These are phyloP conservation scores for Acanthoscelides obtectus DNA, from an alignment of 2,888 invertebrate species.

Conservation along the genomic window DNA sequence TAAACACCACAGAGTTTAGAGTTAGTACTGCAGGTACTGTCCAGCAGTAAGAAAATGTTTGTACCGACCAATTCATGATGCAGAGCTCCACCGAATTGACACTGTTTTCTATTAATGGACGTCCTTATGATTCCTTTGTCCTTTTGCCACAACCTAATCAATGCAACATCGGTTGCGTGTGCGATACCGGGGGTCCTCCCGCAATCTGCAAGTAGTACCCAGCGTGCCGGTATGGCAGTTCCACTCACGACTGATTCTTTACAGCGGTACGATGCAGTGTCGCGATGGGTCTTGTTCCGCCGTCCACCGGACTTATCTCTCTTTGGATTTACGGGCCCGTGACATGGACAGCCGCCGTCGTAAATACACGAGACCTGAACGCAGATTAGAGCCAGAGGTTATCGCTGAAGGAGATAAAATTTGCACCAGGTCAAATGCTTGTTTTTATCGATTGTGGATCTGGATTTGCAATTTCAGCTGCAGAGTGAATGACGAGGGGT, in stretches of 20 bases:
- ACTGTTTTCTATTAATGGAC: too few species aligned
- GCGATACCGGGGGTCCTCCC: not conserved
- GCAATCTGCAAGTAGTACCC: too few species aligned
- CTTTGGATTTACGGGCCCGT: not conserved
- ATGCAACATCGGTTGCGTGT: not conserved
- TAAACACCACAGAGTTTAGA: too few species aligned
- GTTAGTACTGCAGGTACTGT: too few species aligned
- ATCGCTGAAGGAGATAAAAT: not conserved
- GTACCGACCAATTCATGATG: too few species aligned
- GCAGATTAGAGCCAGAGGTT: not conserved
- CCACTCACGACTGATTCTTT: slow-evolving; percentile 10
- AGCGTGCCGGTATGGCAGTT: not conserved
- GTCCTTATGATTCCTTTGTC: too few species aligned
- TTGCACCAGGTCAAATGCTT: not conserved
- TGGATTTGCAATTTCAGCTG: not conserved
- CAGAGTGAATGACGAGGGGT: too few species aligned
- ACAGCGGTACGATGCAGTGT: slow-evolving; percentile 6
- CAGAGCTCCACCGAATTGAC: too few species aligned
- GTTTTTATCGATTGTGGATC: not conserved
- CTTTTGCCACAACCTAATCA: not conserved
- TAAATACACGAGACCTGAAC: not conserved
- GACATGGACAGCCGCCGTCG: not conserved
- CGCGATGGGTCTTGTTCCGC: not conserved
- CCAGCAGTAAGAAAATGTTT: too few species aligned
- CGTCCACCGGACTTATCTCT: not conserved